These are phyloP conservation scores for Apistogramma diplotaenia DNA, from an alignment of 2,113 vertebrate genomes.

Conservation along the genomic window DNA sequence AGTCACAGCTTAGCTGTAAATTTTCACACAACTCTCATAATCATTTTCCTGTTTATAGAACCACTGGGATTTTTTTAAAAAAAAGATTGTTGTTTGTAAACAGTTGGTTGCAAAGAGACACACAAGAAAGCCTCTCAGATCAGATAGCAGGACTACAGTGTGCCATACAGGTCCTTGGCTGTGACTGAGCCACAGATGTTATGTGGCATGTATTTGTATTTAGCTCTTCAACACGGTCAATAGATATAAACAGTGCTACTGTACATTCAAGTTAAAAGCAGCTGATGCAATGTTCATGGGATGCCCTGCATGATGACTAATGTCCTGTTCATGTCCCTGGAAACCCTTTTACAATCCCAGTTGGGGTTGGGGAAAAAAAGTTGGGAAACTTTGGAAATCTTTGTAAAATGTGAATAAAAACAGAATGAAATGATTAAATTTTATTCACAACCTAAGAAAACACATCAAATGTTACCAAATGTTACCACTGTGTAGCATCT, in stretches of 20 bases:
- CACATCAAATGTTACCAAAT: neutral
- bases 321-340: neutral
- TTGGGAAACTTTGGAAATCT: neutral
- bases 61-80: accelerated
- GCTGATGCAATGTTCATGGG: accelerated
- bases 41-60: neutral
- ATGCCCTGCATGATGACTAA: neutral
- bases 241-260: neutral
- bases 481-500: neutral
- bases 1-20: constrained; percentile 8
- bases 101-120: neutral
- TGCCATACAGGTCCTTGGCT: neutral
- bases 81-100: neutral
- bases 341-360: neutral
- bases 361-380: too few species aligned
- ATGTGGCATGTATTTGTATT: neutral
- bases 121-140: accelerated
- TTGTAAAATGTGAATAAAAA: neutral
- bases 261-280: neutral
- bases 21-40: neutral
- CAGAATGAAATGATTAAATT: neutral
- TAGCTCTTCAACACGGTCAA: neutral
- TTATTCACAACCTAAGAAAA: neutral
- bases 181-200: neutral
- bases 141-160: neutral